A percentile compares a stretch with the other conserved stretches of the same genome.
phyloP scores from a whole-genome alignment of 1,140 invertebrate species.

The Delia radicum region DNA sequence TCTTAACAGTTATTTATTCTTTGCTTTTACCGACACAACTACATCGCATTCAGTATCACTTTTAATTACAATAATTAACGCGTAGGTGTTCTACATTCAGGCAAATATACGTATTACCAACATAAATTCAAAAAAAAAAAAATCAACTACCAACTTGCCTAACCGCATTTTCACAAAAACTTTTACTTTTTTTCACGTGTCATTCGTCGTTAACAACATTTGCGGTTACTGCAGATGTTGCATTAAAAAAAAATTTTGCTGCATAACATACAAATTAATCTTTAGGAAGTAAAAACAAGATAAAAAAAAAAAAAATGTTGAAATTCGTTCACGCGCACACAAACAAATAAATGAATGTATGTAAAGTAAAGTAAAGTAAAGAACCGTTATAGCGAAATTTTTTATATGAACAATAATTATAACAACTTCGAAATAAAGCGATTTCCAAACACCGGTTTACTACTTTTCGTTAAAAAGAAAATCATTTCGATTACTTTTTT shows the following conservation, averaged over 20 bases:
- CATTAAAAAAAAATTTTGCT: not conserved
- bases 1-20: not conserved
- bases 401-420: too few relatives aligned
- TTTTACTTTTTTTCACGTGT: not conserved
- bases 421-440: too few relatives aligned
- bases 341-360: too few relatives aligned
- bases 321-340: not conserved
- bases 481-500: too few relatives aligned
- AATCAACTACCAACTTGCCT: not conserved
- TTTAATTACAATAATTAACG: slow-evolving; percentile 5
- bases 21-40: not conserved
- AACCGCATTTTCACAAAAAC: not conserved
- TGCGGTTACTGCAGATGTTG: not conserved
- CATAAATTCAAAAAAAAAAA: not conserved
- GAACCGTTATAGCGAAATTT: too few relatives aligned
- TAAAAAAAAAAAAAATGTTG: not conserved
- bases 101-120: not conserved
- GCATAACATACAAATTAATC: not conserved
- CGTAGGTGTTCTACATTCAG: not conserved
- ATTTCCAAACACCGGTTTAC: too few relatives aligned
- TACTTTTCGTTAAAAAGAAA: too few relatives aligned
- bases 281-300: not conserved
- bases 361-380: too few relatives aligned
- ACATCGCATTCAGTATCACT: not conserved
- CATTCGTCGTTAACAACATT: slow-evolving; percentile 1